Percentiles rank a stretch among this genome's conserved stretches.
Conservation (phyloP, 2,113 vertebrate species). For the Xiphorhynchus elegans region DNA sequence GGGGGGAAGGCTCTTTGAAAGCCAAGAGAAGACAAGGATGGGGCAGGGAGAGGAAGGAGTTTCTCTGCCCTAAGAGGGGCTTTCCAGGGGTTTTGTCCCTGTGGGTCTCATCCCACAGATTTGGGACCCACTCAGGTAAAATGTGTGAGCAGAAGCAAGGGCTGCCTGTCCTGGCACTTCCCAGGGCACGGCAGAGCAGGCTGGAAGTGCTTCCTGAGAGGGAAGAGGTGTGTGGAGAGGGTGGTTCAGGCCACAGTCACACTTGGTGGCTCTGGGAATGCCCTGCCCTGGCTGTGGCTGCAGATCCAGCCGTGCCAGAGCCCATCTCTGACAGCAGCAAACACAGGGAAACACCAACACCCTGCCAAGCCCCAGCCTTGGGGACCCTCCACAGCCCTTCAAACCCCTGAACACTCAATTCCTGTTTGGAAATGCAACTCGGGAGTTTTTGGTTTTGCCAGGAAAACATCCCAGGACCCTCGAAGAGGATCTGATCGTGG, state of each 20-base stretch:
- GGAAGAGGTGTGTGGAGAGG: not conserved
- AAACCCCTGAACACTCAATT: not conserved
- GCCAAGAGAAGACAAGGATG: accelerated
- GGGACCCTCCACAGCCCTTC: not conserved
- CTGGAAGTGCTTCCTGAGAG: not conserved
- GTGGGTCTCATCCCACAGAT: not conserved
- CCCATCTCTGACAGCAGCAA: not conserved
- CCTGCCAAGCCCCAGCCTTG: accelerated
- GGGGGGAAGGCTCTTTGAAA: not conserved
- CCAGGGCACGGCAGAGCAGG: not conserved
- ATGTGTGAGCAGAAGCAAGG: not conserved
- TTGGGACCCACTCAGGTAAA: accelerated
- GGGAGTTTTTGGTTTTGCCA: not conserved
- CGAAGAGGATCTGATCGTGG: accelerated
- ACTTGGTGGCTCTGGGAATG: not conserved
- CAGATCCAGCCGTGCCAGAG: not conserved
- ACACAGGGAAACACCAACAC: not conserved
- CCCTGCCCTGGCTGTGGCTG: not conserved
- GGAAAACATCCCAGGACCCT: accelerated
- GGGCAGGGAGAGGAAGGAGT: not conserved
- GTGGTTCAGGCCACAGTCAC: accelerated
- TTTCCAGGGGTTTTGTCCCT: not conserved
- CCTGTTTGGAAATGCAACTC: accelerated
- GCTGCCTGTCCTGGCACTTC: not conserved
- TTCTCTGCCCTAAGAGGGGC: not conserved